Evolutionary conservation across 2,797 vertebrate species (phyloP), one percentile per base, ranked within the genome.

Genomic region (Sibirionetta formosa): DNA sequence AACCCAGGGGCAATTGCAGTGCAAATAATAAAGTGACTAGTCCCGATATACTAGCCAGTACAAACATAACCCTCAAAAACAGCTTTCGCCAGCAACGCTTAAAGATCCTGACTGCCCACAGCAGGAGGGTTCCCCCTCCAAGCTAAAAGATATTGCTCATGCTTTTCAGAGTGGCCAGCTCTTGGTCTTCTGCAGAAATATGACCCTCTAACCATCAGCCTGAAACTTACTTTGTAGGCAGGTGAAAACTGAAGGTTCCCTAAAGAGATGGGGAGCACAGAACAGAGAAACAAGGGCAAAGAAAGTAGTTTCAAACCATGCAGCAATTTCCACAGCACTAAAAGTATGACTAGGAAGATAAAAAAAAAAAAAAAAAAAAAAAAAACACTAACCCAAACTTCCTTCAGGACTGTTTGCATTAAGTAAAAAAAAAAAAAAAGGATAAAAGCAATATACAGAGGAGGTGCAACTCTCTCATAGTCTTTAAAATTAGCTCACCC

Each of bases 1-100:
- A 82, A 10, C 31, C 48, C 31, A 50, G 10, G 14, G n/a, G n/a
- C 38, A 66, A 33, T 3, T 46, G 17, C 48, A 6, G 2, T 15
- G 12, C 38, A 48, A 68, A 38, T 35, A 22, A 33, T 26, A 31
- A 48, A 1, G 0, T 31, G 14, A 31, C 19, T 3, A 2, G 19
- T 66, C 10, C 24, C 3, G 1, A 0, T 1, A 26, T 14, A 33
- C 15, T 10, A 13, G n/a, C 26, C 16, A 19, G 5, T 33, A 29
- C 1, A 66, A 81, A 72, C 17, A 44, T 5, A 31, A 35, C 1
- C 20, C 48, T 66, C 44, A 40, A 51, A 82, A 72, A 33, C 2
- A 27, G n/a, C 1, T 50, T 11, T 36, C 70, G n/a, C 18, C 48
- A 14, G 14, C 38, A 7, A 68, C 36, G 22, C 46, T 48, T 63